Evolutionary conservation across 2,888 invertebrate species (phyloP).

Genomic region (Eustalomyia histrio): DNA sequence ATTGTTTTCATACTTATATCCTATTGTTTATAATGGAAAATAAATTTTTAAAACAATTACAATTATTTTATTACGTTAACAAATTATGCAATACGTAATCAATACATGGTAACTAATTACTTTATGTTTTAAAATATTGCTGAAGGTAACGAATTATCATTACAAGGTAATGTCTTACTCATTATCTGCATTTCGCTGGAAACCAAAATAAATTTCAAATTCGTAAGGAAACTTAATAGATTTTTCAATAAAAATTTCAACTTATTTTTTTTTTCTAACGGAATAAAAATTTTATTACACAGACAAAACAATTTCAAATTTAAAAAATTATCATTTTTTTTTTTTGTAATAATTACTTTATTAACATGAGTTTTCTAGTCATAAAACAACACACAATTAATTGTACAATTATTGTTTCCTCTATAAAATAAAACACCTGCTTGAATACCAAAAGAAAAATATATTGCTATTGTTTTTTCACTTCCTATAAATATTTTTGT

Average conservation of each 20-base stretch:
- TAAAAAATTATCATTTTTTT: neutral
- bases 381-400: neutral
- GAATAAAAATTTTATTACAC: neutral
- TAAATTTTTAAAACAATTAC: too few relatives aligned
- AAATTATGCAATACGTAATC: too few relatives aligned
- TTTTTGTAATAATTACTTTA: neutral
- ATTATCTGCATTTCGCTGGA: too few relatives aligned
- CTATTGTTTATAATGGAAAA: too few relatives aligned
- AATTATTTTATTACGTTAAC: too few relatives aligned
- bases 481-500: constrained; percentile 18
- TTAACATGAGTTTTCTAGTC: constrained; percentile 1
- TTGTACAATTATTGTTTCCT: constrained; percentile 39
- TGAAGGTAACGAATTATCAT: too few relatives aligned
- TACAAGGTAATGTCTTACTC: too few relatives aligned
- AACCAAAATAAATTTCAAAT: neutral
- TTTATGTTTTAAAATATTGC: too few relatives aligned
- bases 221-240: neutral
- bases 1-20: too few relatives aligned
- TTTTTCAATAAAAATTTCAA: neutral
- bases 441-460: neutral
- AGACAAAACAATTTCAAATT: neutral
- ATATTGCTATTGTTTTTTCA: neutral
- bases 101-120: too few relatives aligned
- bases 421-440: constrained; percentile 35
- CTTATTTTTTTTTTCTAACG: too few relatives aligned